Evolutionary conservation across 2,113 vertebrate species (phyloP), one percentile per base, ranked within the genome.

Genomic region (Colistium nudipinnis): DNA sequence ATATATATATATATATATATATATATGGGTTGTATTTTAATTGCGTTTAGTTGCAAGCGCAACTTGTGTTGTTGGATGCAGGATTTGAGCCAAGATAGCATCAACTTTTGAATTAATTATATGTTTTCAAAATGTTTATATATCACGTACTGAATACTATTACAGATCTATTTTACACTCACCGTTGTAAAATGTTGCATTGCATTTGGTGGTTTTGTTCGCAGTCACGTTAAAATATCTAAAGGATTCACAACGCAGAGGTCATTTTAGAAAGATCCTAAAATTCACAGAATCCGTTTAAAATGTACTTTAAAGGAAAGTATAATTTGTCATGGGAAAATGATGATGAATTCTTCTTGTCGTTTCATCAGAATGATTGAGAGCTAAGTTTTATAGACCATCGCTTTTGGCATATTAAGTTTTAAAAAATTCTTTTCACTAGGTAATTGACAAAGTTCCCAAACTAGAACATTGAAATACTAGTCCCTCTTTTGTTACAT

Each of bases 401-500:
- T 53, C 59, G 39, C 59, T 67, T 83, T 53, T 78, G 74, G 74
- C 72, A 67, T 61, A 73, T 84, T 80, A 65, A 52, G 63, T 70
- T 83, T 53, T 70, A 67, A 76, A 53, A 6, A 30, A 64, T 82
- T 65, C 33, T 69, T 78, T 76, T 69, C 81, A 84, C 69, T 70
- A 80, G 64, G 64, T 76, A 74, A 85, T 85, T 82, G 52, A 83
- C 74, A 82, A 54, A 51, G 78, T 79, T 65, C 78, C 83, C 62
- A 69, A 88, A 75, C 84, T 78, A 90, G 35, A 78, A 88, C 93
- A 95, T 96, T 96, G 94, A 95, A 95, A 94, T 94, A 95, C 90
- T 94, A 94, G 76, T 73, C 83, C 93, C 94, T 93, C 95, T 98
- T 99, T 99, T 98, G 96, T 96, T 98, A 98, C 95, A 97, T 97